Conservation (phyloP, 2,113 vertebrate species). For the Phalacrocorax aristotelis region DNA sequence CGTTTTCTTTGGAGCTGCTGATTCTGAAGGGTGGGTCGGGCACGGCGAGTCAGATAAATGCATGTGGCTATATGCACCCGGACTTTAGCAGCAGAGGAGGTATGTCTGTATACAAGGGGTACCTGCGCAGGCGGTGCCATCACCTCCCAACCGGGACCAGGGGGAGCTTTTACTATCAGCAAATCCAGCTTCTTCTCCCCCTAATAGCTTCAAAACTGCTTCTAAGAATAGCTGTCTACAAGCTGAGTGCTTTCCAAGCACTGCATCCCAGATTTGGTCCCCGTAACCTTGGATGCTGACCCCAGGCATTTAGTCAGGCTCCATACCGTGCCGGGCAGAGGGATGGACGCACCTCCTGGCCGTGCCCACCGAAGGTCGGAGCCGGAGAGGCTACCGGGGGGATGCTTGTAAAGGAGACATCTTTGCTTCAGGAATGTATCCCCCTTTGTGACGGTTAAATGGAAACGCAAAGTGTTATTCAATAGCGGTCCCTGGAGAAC, state of each 20-base stretch:
- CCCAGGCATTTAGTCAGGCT: background rate
- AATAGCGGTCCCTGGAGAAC: background rate
- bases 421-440: background rate
- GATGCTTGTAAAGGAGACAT: background rate
- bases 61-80: rapidly evolving
- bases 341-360: background rate
- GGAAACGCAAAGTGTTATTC: background rate
- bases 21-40: background rate
- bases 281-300: rapidly evolving
- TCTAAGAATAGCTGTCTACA: rapidly evolving
- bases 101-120: background rate
- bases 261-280: background rate
- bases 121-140: rapidly evolving
- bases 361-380: background rate
- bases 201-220: background rate
- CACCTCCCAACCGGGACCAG: background rate
- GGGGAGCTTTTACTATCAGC: background rate
- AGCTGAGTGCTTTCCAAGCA: rapidly evolving
- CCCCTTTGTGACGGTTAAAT: background rate
- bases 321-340: background rate
- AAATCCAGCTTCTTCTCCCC: background rate
- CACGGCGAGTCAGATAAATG: background rate
- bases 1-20: background rate
- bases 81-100: background rate
- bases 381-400: background rate